Evolutionary conservation across 2,113 vertebrate genomes (phyloP).

Genomic region (Pelobates fuscus): DNA sequence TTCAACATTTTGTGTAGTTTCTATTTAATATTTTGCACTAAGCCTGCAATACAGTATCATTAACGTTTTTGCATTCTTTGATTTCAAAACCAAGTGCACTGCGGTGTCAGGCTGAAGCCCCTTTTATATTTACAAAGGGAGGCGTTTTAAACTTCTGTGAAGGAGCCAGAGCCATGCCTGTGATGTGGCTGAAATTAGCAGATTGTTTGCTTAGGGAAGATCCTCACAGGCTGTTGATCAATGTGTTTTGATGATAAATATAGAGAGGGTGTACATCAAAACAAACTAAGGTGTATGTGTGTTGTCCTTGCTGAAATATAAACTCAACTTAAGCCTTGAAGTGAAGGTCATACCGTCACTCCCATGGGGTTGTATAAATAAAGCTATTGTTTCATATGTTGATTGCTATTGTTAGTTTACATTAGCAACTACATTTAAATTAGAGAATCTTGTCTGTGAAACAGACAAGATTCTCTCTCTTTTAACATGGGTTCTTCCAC

Average conservation of each 20-base stretch:
- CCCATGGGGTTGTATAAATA: not conserved
- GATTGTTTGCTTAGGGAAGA: slow-evolving; percentile 35
- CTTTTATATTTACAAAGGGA: not conserved
- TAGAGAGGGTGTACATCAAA: slow-evolving; percentile 25
- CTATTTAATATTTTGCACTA: slow-evolving; percentile 25
- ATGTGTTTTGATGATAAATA: slow-evolving; percentile 32
- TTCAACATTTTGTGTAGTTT: slow-evolving; percentile 10
- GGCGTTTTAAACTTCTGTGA: slow-evolving; percentile 8
- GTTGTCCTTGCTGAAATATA: slow-evolving; percentile 14
- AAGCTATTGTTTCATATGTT: slow-evolving; percentile 8
- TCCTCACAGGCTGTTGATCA: slow-evolving; percentile 23
- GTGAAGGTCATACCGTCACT: not conserved
- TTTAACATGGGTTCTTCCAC: too few species aligned
- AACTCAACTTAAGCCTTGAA: slow-evolving; percentile 1
- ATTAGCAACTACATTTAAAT: not conserved
- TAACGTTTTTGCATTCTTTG: slow-evolving; percentile 35
- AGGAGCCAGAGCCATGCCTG: slow-evolving; percentile 9
- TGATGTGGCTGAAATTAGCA: slow-evolving; percentile 33
- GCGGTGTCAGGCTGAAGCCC: slow-evolving; percentile 7
- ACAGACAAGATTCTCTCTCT: too few species aligned
- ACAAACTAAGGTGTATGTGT: slow-evolving; percentile 6
- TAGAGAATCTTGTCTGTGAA: too few species aligned
- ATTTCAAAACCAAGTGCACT: slow-evolving; percentile 29
- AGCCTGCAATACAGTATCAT: slow-evolving; percentile 34
- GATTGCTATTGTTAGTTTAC: slow-evolving; percentile 10